Evolutionary conservation across 2,888 invertebrate genomes (phyloP), one percentile per base, ranked within the genome.

Genomic region (Troglohyphantes excavatus): DNA sequence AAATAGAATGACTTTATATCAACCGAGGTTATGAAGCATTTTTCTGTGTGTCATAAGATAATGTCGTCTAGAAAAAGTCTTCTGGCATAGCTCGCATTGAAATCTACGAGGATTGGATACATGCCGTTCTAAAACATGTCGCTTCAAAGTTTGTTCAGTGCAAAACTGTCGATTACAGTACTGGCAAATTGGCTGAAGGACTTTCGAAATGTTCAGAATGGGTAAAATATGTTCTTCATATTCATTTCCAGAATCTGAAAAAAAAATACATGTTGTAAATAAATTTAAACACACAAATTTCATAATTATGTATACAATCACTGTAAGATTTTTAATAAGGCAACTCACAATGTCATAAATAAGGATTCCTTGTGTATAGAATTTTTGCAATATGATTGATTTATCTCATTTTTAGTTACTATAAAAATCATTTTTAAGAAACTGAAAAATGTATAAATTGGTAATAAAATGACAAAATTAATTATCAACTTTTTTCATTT

Each of bases 51-150:
- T 84, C 72, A 65, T 78, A 11, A 90, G 61, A 43, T 90, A 90
- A 67, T 83, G 78, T 39, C 78, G 61, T 27, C 84, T 43, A 19
- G 89, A 78, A 70, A 90, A 90, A 2, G 83, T 78, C 65, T 90
- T 90, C 13, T 46, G 39, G 39, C 89, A 90, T 9, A 90, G 19
- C n/a, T 90, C 89, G 78, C 89, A 90, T 53, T 63, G 43, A 78
- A 78, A 90, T 72, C 89, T 27, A 0, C 65, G 43, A 27, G 89
- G 84, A 73, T 90, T 90, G 6, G 72, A 43, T 3, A 59, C 78
- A 53, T 90, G 89, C 0, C 78, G 43, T 21, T 90, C 89, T 26
- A 79, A 21, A 11, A 90, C 65, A 43, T 90, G 89, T 0, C 89
- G 83, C 59, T 79, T 83, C 26, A 90, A 72, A 19, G 84, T 90